Base-by-base conservation (phyloP, 2,113 vertebrate species). In the Solea solea region DNA sequence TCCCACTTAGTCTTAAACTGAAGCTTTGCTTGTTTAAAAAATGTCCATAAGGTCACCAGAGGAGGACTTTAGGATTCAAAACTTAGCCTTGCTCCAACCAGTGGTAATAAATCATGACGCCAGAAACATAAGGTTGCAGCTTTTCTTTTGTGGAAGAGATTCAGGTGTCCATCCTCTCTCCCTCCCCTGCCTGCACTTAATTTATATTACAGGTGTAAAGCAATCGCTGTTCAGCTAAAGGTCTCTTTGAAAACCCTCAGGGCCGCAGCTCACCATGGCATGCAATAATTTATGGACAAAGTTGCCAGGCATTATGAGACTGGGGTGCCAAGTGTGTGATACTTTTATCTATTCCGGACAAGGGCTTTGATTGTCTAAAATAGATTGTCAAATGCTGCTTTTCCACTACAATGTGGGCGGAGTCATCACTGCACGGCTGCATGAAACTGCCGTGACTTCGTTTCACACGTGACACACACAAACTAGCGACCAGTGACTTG, bases 131-230 rank as follows among this genome's bases (percentile, higher is more conserved):
- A 69, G 64, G 62, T 42, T 63, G 64, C 62, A 64, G 64, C 69
- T 45, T 62, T 56, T 72, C 71, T 76, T 79, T 76, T 42, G 58
- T 72, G 70, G 69, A 78, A 65, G 74, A 75, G 72, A 78, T 88
- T 86, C 81, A 86, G 83, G 69, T 87, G 78, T 84, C 60, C 82
- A 70, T 82, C 65, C 68, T 57, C 16, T 54, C 75, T 52, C 75
- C 50, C 57, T 78, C 67, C 63, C 61, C 60, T 60, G 62, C 68
- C 78, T 9, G 14, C 83, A 60, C 82, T 89, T 86, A 81, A 87
- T 92, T 89, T 88, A 89, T 85, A 92, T 88, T 86, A 89, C 85
- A 88, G 89, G 77, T 88, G 82, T 90, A 86, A 86, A 90, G 87
- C 85, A 78, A 61, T 80, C 83, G 80, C 74, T 78, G 76, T 77